phyloP scores from a whole-genome alignment of 2,888 invertebrate species.

The Netelia virgata region DNA sequence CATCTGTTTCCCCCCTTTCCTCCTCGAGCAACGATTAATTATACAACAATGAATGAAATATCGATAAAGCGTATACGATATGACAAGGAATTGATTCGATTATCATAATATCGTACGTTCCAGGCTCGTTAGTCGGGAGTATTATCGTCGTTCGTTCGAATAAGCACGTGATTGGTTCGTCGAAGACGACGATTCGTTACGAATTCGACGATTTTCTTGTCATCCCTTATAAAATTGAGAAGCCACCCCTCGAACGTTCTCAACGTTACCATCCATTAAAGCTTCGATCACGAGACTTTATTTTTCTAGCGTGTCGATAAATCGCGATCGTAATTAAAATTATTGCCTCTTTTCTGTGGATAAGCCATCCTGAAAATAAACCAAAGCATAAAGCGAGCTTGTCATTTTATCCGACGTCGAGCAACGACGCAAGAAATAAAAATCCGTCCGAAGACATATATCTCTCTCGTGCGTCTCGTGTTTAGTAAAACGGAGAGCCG shows the following conservation, averaged over 20 bases:
- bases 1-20: slow-evolving; percentile 15
- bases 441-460: neutral
- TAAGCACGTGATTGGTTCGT: slow-evolving; percentile 11
- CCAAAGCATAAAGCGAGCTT: slow-evolving; percentile 17
- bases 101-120: slow-evolving; percentile 46
- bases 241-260: too few species aligned
- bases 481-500: slow-evolving; percentile 50
- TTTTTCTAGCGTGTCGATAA: too few species aligned
- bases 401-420: slow-evolving; percentile 1
- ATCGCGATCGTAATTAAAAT: too few species aligned
- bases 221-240: too few species aligned
- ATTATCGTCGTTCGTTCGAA: slow-evolving; percentile 10
- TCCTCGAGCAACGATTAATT: slow-evolving; percentile 45
- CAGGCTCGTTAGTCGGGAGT: neutral
- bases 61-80: slow-evolving; percentile 17
- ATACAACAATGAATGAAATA: slow-evolving; percentile 53
- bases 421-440: slow-evolving; percentile 20
- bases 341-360: too few species aligned
- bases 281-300: too few species aligned
- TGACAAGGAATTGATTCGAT: slow-evolving; percentile 48
- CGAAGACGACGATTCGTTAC: neutral
- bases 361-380: neutral
- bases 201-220: slow-evolving; percentile 1
- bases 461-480: too few species aligned
- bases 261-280: too few species aligned